Percentiles rank a stretch among this genome's conserved stretches.
Conservation (phyloP, 2,797 vertebrate genomes). For the Myotis myotis region DNA sequence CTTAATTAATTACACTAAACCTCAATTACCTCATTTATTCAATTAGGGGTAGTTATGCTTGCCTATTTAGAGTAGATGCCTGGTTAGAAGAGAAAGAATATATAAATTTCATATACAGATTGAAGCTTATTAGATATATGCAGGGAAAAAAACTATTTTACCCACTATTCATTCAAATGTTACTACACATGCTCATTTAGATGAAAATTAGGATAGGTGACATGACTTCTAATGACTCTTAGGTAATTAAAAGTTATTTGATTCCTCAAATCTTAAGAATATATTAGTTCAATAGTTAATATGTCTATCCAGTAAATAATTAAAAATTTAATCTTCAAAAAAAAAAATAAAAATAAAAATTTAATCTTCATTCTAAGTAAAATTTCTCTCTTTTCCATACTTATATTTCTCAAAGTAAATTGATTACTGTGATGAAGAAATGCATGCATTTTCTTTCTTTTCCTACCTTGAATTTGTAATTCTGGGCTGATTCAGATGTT, state of each 20-base stretch:
- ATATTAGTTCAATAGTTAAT: not conserved
- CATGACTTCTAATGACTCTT: not conserved
- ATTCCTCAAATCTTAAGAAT: not conserved
- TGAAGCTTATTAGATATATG: not conserved
- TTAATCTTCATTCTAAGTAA: not conserved
- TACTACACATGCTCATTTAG: not conserved
- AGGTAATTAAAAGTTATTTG: not conserved
- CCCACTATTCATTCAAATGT: not conserved
- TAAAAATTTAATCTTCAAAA: not conserved
- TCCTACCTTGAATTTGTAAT: not conserved
- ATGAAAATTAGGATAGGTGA: not conserved
- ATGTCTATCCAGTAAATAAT: not conserved
- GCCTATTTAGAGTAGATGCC: not conserved
- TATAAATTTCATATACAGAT: not conserved
- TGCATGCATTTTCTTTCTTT: not conserved
- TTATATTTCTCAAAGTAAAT: not conserved
- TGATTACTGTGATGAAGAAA: not conserved
- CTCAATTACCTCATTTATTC: not conserved
- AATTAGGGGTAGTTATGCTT: not conserved
- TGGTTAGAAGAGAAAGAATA: not conserved
- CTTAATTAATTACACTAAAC: not conserved
- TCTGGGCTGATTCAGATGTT: not conserved
- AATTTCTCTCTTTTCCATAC: not conserved
- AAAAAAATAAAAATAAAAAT: no score
- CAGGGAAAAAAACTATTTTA: not conserved